phyloP scores from a whole-genome alignment of 2,888 invertebrate species.

The Sylvicola cinctus region DNA sequence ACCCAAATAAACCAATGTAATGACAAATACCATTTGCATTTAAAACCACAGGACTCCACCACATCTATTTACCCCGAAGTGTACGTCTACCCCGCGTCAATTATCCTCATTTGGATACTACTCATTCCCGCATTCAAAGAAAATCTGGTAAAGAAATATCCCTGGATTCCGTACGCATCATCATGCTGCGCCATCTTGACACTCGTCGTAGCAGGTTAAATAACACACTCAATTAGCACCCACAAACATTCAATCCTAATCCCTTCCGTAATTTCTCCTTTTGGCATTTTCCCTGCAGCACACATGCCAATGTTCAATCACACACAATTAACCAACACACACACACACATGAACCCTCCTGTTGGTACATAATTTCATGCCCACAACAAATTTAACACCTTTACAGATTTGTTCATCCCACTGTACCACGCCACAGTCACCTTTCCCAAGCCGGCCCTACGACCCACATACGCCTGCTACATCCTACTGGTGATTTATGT shows the following conservation, averaged over 20 bases:
- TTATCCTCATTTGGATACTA: slow-evolving; percentile 18
- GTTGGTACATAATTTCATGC: no score
- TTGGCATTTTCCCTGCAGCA: no score
- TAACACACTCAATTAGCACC: slow-evolving; percentile 3
- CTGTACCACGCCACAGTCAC: slow-evolving; percentile 37
- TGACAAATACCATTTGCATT: no score
- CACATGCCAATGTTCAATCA: no score
- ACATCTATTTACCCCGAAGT: slow-evolving; percentile 19
- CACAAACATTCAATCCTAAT: no score
- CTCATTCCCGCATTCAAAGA: slow-evolving; percentile 20
- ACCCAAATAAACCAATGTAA: slow-evolving; percentile 5
- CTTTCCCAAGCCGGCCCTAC: slow-evolving; percentile 24
- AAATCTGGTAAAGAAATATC: slow-evolving; percentile 19
- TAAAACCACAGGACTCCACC: slow-evolving; percentile 14
- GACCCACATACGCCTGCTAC: slow-evolving; percentile 51
- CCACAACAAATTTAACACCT: slow-evolving; percentile 6
- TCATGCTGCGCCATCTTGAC: slow-evolving; percentile 27
- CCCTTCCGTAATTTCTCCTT: no score
- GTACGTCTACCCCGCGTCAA: slow-evolving; percentile 17
- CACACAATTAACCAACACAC: no score
- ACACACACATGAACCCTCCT: no score
- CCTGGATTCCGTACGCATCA: slow-evolving; percentile 22
- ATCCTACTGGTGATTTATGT: slow-evolving; percentile 62
- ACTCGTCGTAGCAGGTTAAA: slow-evolving; percentile 31
- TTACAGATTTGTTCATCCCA: slow-evolving; percentile 41